These are phyloP conservation scores for Burhinus bistriatus DNA, from an alignment of 2,113 vertebrate species.

Conservation along the genomic window DNA sequence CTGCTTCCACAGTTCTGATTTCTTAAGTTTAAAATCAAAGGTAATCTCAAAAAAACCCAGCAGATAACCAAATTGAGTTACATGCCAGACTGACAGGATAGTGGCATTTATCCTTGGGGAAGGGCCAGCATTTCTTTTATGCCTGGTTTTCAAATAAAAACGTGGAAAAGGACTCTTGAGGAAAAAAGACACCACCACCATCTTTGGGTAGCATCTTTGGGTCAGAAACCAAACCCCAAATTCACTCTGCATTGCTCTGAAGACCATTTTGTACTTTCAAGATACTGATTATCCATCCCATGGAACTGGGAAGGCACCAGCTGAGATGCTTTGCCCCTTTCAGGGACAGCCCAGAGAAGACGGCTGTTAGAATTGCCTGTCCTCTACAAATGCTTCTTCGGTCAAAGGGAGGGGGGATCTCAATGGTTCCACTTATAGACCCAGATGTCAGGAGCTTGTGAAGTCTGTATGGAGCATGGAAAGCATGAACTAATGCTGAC, in stretches of 20 bases:
- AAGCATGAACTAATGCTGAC: background rate
- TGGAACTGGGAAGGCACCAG: background rate
- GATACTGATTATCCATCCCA: background rate
- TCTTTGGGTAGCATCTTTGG: background rate
- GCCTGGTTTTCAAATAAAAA: background rate
- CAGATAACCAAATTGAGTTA: background rate
- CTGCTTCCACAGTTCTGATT: background rate
- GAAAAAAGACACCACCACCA: background rate
- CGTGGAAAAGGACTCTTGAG: background rate
- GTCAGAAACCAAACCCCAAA: background rate
- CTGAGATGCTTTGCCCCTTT: background rate
- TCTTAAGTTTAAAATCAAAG: background rate
- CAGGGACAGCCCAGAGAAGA: background rate
- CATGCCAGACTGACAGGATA: background rate
- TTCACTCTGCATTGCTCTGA: background rate
- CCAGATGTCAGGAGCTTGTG: background rate
- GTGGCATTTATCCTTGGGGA: background rate
- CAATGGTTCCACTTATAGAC: background rate
- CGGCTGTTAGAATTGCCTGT: background rate
- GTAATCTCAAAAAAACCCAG: background rate
- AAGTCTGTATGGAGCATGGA: background rate
- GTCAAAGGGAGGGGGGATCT: background rate
- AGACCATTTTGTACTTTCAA: background rate
- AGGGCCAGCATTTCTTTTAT: background rate
- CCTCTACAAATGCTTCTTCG: background rate